Percentiles rank a stretch among this genome's conserved stretches.
phyloP scores from a whole-genome alignment of 2,888 invertebrate species.

The Hermaeophaga mercurialis region DNA sequence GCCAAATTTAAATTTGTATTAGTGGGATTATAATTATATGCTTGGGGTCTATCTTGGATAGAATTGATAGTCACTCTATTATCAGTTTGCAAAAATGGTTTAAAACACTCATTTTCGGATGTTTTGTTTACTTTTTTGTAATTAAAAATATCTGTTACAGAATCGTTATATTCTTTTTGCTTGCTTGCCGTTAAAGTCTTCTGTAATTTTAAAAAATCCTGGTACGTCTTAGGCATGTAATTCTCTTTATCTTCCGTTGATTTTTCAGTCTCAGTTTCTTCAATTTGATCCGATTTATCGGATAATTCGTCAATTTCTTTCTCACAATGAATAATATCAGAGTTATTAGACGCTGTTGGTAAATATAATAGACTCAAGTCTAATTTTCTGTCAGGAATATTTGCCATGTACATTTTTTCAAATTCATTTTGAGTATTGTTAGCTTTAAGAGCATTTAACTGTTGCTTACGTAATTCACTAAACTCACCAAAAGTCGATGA shows the following conservation, averaged over 20 bases:
- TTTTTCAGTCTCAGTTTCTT: neutral
- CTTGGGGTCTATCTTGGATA: neutral
- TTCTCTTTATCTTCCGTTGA: constrained; percentile 24
- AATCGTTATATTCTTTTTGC: constrained; percentile 35
- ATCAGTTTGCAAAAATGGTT: neutral
- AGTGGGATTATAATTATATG: neutral
- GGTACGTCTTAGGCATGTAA: constrained; percentile 41
- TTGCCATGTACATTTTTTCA: constrained; percentile 55
- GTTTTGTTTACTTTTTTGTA: constrained; percentile 36
- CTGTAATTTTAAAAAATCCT: constrained; percentile 40
- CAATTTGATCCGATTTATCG: neutral
- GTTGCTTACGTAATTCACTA: constrained; percentile 17
- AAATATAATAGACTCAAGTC: constrained; percentile 54
- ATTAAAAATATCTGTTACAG: constrained; percentile 47
- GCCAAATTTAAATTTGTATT: neutral
- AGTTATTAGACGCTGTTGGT: constrained; percentile 27
- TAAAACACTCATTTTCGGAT: neutral
- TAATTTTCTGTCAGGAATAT: constrained; percentile 53
- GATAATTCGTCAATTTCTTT: constrained; percentile 10
- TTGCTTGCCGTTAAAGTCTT: constrained; percentile 29
- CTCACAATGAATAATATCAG: neutral
- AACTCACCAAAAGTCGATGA: constrained; percentile 14
- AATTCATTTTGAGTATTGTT: constrained; percentile 37
- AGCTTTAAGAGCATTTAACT: neutral
- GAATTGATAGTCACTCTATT: neutral